Conservation (phyloP, 2,113 vertebrate species). For the Oreocharis arfaki region DNA sequence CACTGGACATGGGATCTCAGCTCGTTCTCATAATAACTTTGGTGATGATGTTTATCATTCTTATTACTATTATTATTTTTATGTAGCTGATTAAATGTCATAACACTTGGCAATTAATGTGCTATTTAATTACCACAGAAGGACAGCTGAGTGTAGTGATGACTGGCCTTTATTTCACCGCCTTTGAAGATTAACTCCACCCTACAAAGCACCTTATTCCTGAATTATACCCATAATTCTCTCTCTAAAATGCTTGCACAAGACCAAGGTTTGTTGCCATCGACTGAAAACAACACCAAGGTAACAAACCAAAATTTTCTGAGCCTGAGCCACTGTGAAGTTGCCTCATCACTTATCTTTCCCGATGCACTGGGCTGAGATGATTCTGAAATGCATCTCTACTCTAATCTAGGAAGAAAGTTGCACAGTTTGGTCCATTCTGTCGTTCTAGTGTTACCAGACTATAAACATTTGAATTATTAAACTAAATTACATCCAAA, state of each 20-base stretch:
- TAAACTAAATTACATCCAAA: background rate
- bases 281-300: background rate
- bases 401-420: background rate
- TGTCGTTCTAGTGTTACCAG: background rate
- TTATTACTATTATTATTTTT: slow-evolving; percentile 41
- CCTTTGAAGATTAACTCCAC: slow-evolving; percentile 55
- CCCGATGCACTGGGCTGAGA: background rate
- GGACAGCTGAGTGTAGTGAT: slow-evolving; percentile 16
- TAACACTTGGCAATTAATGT: slow-evolving; percentile 50
- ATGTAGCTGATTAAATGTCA: slow-evolving; percentile 41
- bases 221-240: background rate
- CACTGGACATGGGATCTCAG: background rate
- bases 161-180: slow-evolving; percentile 15
- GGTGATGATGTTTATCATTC: slow-evolving; percentile 11
- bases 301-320: background rate
- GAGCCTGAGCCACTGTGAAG: background rate
- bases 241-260: slow-evolving; percentile 21
- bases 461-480: background rate
- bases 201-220: slow-evolving; percentile 40
- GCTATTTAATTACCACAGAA: slow-evolving; percentile 49
- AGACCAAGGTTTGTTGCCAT: background rate
- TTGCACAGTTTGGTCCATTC: background rate
- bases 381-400: background rate
- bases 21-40: background rate
- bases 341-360: background rate